Evolutionary conservation across 2,888 invertebrate genomes (phyloP).

Genomic region (Amphimallon solstitiale): DNA sequence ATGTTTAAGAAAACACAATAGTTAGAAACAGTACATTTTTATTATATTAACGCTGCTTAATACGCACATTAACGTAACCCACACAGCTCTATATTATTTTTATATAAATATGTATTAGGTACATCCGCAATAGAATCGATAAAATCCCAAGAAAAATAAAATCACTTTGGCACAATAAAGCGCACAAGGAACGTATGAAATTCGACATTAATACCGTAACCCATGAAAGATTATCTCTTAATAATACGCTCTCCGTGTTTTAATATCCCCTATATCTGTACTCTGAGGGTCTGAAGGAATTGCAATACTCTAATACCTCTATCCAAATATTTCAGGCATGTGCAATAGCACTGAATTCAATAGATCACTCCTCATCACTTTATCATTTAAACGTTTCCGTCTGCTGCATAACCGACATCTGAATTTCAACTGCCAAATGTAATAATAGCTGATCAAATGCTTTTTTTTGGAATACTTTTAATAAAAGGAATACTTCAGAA

Average conservation of each 20-base stretch:
- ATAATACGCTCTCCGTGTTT: slow-evolving; percentile 17
- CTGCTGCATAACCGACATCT: no score
- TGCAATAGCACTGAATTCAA: slow-evolving; percentile 28
- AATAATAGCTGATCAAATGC: no score
- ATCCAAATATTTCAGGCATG: slow-evolving; percentile 35
- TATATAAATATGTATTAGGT: no score
- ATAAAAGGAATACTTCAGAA: no score
- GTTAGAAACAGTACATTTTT: no score
- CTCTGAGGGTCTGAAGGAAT: slow-evolving; percentile 25
- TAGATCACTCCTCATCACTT: background rate
- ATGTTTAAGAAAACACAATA: no score
- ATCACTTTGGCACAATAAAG: slow-evolving; percentile 2
- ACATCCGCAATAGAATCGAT: background rate
- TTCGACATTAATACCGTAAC: slow-evolving; percentile 10
- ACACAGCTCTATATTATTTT: no score
- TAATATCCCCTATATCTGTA: slow-evolving; percentile 23
- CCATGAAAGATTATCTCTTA: slow-evolving; percentile 7
- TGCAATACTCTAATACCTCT: slow-evolving; percentile 35
- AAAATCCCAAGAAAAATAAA: background rate
- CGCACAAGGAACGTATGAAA: slow-evolving; percentile 8
- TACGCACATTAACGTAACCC: no score
- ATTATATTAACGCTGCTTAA: no score
- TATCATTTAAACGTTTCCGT: no score
- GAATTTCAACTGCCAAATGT: no score
- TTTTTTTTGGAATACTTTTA: no score